Evolutionary conservation across 2,113 vertebrate species (phyloP), one percentile per base, ranked within the genome.

Genomic region (Prunella himalayana): DNA sequence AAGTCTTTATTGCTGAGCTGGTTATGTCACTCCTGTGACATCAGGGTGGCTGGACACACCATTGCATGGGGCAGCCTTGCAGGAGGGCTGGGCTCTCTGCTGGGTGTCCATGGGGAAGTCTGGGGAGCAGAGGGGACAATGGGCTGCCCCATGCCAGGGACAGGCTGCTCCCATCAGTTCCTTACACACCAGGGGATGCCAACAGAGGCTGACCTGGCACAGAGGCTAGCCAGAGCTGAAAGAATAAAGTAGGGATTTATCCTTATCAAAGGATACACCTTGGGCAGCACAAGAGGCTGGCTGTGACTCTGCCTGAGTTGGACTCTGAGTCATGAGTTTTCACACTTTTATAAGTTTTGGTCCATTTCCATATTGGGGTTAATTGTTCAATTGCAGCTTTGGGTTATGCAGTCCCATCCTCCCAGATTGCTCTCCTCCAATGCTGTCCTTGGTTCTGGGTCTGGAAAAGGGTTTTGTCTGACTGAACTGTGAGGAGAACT

Each of bases 291-390:
- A 28, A 39, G 59, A 61, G 17, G 16, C 59, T 4, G 4, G 24
- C n/a, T 2, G 2, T 1, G 56, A n/a, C 57, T 25, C 1, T 2
- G 2, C 7, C 5, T 17, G 28, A 28, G 59, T 10, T 61, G 25
- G 25, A 28, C 37, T 19, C 37, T 9, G 25, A 14, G 17, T 61
- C 37, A 61, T 0, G 4, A 39, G 6, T 61, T 61, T 11, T 39
- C 59, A 28, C 37, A 39, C 35, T 61, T 61, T 61, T 20, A 2
- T 61, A 28, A 39, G 6, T 20, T 39, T 61, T 61, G 8, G 25
- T 28, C 25, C 17, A 19, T 39, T 61, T 61, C 25, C 25, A 39
- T 39, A 19, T 19, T 28, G 17, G 35, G 17, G 8, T 60, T 39
- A 3, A 28, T 39, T 60, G 59, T 39, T 24, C 11, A 27, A 13